Conservation (phyloP, 2,888 invertebrate species). For the Elysia crispata region DNA sequence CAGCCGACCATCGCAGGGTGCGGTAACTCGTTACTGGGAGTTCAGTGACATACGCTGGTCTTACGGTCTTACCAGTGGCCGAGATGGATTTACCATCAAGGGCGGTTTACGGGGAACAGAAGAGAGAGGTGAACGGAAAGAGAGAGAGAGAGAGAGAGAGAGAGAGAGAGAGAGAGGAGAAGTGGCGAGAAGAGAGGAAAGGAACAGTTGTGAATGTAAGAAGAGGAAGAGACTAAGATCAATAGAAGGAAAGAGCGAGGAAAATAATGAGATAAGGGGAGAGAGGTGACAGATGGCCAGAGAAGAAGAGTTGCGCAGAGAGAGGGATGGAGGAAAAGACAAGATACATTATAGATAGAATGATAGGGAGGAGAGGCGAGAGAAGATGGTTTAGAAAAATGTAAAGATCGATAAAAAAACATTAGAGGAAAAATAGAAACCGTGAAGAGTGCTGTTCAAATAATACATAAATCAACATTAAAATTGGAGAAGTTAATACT, state of each 20-base stretch:
- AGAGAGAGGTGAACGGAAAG: not conserved
- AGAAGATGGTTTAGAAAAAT: not conserved
- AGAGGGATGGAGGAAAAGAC: not conserved
- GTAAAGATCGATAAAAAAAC: too few relatives aligned
- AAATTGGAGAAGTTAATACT: too few relatives aligned
- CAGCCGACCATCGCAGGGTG: too few relatives aligned
- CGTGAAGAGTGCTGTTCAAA: too few relatives aligned
- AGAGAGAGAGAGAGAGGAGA: not conserved
- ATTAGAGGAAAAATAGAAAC: too few relatives aligned
- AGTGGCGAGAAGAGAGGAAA: not conserved
- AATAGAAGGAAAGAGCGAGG: slow-evolving; percentile 1
- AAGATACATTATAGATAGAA: not conserved
- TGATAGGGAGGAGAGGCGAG: not conserved
- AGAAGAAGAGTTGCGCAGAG: not conserved
- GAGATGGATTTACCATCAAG: too few relatives aligned
- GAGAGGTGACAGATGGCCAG: not conserved
- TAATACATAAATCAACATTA: too few relatives aligned
- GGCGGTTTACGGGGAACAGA: too few relatives aligned
- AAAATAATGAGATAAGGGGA: not conserved
- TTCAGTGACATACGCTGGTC: too few relatives aligned
- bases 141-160: not conserved
- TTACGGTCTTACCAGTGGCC: too few relatives aligned
- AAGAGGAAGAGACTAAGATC: not conserved
- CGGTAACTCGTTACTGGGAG: too few relatives aligned
- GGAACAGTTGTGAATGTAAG: not conserved